Percentiles rank a stretch among this genome's conserved stretches.
These are phyloP conservation scores for Apotomis capreana DNA, from an alignment of 2,888 invertebrate genomes.

Conservation along the genomic window DNA sequence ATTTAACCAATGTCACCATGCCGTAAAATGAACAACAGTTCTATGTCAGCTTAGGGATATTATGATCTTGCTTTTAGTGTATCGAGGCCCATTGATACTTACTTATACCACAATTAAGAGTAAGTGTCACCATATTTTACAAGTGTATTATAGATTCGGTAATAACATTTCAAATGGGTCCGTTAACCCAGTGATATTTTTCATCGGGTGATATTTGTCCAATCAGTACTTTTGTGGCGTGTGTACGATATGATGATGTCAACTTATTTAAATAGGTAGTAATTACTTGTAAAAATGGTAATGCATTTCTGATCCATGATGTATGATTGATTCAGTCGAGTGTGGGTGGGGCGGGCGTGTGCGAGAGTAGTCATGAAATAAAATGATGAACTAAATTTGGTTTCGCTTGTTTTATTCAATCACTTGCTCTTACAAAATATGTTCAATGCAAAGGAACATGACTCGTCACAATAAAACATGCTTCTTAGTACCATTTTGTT, in stretches of 20 bases:
- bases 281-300: background rate
- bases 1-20: no score
- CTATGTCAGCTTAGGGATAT: no score
- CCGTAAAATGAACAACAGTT: no score
- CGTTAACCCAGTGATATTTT: no score
- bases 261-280: background rate
- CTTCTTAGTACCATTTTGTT: constrained; percentile 83
- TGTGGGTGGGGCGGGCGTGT: constrained; percentile 6
- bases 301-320: background rate
- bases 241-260: background rate
- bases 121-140: no score
- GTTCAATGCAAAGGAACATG: constrained; percentile 84
- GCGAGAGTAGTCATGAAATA: constrained; percentile 46
- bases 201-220: no score
- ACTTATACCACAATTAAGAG: no score
- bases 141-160: no score
- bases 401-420: constrained; percentile 84
- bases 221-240: no score
- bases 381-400: constrained; percentile 74
- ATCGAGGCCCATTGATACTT: no score
- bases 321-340: background rate
- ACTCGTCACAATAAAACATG: constrained; percentile 84
- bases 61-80: no score
- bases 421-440: constrained; percentile 84
- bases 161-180: no score